Conservation (phyloP, 2,888 invertebrate species). For the Andricus curvator region DNA sequence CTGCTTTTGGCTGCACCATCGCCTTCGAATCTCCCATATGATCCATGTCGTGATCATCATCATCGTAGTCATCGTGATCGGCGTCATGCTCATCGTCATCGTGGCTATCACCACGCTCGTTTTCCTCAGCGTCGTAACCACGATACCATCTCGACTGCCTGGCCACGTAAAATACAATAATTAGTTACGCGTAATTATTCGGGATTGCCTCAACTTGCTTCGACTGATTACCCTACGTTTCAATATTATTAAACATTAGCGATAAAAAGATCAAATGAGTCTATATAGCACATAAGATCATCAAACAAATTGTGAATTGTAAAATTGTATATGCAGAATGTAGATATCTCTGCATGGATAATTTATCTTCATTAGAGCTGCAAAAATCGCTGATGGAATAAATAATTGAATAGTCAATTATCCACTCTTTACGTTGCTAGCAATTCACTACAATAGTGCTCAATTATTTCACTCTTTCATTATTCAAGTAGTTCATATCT, state of each 20-base stretch:
- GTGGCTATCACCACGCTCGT: constrained; percentile 50
- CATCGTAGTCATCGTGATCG: constrained; percentile 69
- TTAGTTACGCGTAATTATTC: constrained; percentile 5
- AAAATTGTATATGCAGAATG: background rate
- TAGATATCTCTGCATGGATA: background rate
- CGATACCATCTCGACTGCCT: constrained; percentile 67
- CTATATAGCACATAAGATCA: background rate
- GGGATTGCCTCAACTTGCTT: background rate
- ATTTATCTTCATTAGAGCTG: background rate
- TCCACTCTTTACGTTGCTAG: background rate
- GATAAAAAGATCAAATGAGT: background rate
- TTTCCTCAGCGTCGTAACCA: constrained; percentile 51
- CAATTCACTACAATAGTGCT: background rate
- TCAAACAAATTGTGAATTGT: background rate
- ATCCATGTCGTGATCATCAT: constrained; percentile 60
- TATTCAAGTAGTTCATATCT: background rate
- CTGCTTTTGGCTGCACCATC: constrained; percentile 82
- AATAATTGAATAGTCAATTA: background rate
- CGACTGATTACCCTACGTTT: background rate
- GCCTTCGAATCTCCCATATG: constrained; percentile 75
- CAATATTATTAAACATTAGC: background rate
- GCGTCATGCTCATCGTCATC: constrained; percentile 66
- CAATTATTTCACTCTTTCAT: background rate
- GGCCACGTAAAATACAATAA: constrained; percentile 37
- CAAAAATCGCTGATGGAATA: background rate